Conservation (phyloP, 2,888 invertebrate species). For the Drosophila paramelanica region DNA sequence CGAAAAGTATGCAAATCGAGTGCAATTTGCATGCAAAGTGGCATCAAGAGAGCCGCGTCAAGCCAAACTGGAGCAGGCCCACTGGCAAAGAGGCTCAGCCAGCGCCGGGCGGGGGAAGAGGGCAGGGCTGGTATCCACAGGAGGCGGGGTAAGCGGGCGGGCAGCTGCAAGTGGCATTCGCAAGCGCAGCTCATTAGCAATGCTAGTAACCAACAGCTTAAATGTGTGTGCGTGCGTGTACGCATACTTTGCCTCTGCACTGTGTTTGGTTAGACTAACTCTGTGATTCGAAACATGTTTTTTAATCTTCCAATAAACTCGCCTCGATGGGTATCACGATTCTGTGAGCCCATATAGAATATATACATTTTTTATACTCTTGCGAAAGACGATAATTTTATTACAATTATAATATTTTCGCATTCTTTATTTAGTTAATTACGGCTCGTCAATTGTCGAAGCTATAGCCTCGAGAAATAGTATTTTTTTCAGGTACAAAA, state of each 20-base stretch:
- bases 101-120: no score
- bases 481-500: no score
- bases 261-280: slow-evolving; percentile 37
- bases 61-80: slow-evolving; percentile 43
- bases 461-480: no score
- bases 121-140: background rate
- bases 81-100: background rate
- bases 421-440: no score
- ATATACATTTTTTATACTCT: no score
- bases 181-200: slow-evolving; percentile 60
- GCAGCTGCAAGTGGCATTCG: slow-evolving; percentile 21
- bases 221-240: slow-evolving; percentile 14
- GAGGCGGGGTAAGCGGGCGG: background rate
- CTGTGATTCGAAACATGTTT: slow-evolving; percentile 21
- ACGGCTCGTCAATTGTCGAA: no score
- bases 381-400: no score
- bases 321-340: background rate
- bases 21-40: slow-evolving; percentile 77
- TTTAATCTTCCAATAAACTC: slow-evolving; percentile 5
- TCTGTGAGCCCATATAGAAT: background rate
- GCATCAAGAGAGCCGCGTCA: slow-evolving; percentile 61
- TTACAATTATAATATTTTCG: no score
- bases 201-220: slow-evolving; percentile 26
- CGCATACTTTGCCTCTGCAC: slow-evolving; percentile 29
- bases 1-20: slow-evolving; percentile 74